These are phyloP conservation scores for Montipora efflorescens DNA, from an alignment of 64 coral and sea anemone genomes.

Conservation along the genomic window DNA sequence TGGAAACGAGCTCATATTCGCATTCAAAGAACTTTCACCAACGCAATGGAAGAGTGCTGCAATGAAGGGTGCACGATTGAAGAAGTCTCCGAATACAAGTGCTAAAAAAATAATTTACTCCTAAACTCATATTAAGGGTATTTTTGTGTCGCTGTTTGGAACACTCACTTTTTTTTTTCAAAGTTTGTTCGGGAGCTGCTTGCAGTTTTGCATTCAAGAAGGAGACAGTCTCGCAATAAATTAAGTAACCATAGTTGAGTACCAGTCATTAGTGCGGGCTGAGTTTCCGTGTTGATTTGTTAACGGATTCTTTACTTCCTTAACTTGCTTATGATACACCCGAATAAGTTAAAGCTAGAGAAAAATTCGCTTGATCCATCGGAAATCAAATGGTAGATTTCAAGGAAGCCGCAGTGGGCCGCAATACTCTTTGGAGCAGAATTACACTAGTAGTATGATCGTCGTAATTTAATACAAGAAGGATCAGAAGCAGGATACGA, in stretches of 20 bases:
- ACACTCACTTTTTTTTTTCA: neutral
- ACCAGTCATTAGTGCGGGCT: too few species aligned
- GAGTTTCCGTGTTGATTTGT: too few species aligned
- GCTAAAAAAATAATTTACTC: neutral
- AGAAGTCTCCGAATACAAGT: constrained; percentile 24
- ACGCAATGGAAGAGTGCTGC: constrained; percentile 31
- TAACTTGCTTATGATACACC: too few species aligned
- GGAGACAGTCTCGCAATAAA: neutral
- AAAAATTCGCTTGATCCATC: too few species aligned
- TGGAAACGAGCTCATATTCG: neutral
- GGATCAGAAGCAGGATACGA: too few species aligned
- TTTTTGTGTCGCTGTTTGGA: neutral
- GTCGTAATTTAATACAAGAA: too few species aligned
- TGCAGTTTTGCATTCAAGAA: neutral
- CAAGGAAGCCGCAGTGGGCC: too few species aligned
- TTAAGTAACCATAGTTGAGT: neutral
- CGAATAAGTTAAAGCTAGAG: too few species aligned
- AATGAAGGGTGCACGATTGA: neutral
- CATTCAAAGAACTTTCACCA: neutral
- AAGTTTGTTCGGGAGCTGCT: neutral
- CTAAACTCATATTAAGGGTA: neutral
- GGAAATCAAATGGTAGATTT: too few species aligned
- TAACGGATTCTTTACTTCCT: too few species aligned
- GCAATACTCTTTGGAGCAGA: too few species aligned
- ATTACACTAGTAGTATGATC: too few species aligned